Evolutionary conservation across 2,797 vertebrate genomes (phyloP).

Genomic region (Pseudochaenichthys georgianus): DNA sequence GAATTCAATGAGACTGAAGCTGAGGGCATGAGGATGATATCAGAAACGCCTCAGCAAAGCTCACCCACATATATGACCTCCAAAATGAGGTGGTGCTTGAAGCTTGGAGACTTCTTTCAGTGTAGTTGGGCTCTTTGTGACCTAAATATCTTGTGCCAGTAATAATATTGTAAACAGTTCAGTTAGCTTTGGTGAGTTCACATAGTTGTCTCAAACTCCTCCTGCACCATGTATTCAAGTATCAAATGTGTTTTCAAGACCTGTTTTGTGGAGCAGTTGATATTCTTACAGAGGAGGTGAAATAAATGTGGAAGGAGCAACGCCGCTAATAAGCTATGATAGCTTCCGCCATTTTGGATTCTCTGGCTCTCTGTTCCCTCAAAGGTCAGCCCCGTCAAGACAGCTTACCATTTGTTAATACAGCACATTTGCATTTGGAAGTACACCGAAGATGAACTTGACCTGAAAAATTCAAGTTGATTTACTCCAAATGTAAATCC

Average conservation of each 20-base stretch:
- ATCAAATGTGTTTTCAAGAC: too few relatives aligned
- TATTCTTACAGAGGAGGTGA: not conserved
- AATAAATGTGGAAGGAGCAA: not conserved
- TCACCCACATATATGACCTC: not conserved
- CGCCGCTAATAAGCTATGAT: not conserved
- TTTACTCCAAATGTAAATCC: not conserved
- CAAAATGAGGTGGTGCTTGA: not conserved
- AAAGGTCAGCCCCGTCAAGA: not conserved
- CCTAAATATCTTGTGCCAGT: not conserved
- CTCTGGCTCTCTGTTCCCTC: not conserved
- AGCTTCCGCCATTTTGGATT: not conserved
- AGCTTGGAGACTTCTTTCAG: not conserved
- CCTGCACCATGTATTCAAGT: not conserved
- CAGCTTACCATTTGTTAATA: not conserved
- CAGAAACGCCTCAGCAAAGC: not conserved
- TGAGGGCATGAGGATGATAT: not conserved
- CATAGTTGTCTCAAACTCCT: too few relatives aligned
- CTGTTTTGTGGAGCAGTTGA: not conserved
- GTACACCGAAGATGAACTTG: not conserved
- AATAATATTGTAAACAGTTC: not conserved
- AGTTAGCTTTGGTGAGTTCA: too few relatives aligned
- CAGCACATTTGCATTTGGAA: too few relatives aligned
- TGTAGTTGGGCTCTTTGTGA: not conserved
- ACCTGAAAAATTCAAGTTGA: not conserved
- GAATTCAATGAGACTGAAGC: not conserved